Percentiles rank a stretch among this genome's conserved stretches.
Evolutionary conservation across 2,113 vertebrate genomes (phyloP).

Genomic region (Nycticryphes semicollaris): DNA sequence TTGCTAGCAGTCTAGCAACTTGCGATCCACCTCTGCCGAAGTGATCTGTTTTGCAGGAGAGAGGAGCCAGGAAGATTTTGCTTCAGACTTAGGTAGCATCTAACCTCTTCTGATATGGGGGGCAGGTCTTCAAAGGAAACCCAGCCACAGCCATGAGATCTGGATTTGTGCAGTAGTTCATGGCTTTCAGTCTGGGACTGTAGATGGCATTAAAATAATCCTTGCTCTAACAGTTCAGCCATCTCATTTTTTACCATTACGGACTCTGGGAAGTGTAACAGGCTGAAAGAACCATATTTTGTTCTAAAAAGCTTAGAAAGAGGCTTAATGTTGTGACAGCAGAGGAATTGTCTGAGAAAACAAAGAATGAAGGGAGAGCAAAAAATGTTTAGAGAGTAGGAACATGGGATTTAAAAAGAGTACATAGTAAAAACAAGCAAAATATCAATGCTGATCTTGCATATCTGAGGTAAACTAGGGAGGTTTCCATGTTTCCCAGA

Average conservation of each 20-base stretch:
- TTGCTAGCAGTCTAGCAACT: neutral
- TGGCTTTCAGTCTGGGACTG: neutral
- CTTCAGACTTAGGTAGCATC: neutral
- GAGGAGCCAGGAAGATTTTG: neutral
- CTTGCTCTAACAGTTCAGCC: neutral
- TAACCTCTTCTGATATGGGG: neutral
- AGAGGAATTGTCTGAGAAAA: constrained; percentile 1
- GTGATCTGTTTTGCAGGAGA: neutral
- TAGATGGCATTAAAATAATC: neutral
- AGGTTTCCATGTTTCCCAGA: neutral
- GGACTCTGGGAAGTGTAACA: neutral
- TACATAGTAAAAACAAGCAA: neutral
- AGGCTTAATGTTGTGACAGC: neutral
- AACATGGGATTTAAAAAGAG: neutral
- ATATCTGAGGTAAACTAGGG: neutral
- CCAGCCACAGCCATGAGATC: neutral
- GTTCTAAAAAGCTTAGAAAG: neutral
- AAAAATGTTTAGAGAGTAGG: neutral
- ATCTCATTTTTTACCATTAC: neutral
- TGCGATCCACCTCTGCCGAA: neutral
- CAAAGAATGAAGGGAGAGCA: neutral
- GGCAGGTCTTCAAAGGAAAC: neutral
- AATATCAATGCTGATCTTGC: neutral
- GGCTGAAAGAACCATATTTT: neutral
- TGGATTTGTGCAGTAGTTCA: neutral